These are phyloP conservation scores for Aphaenogaster floridana DNA, from an alignment of 1,140 invertebrate species.

Conservation along the genomic window DNA sequence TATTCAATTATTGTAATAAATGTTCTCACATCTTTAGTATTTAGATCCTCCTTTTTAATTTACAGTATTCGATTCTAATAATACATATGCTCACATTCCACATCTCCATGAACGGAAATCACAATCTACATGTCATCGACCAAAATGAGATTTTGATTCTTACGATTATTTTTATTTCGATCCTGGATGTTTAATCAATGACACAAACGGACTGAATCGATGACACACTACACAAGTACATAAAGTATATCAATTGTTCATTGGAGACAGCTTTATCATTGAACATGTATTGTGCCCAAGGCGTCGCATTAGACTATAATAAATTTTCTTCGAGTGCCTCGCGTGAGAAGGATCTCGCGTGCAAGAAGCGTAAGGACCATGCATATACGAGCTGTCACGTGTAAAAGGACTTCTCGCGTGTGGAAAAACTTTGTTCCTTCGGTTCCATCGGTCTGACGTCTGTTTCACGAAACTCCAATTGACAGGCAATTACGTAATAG, in stretches of 20 bases:
- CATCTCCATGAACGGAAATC: background rate
- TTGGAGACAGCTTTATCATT: background rate
- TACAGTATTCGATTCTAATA: slow-evolving; percentile 4
- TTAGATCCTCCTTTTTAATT: slow-evolving; percentile 31
- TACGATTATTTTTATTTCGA: slow-evolving; percentile 11
- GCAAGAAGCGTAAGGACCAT: background rate
- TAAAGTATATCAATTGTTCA: slow-evolving; percentile 16
- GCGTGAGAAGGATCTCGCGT: slow-evolving; percentile 43
- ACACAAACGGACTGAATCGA: slow-evolving; percentile 18
- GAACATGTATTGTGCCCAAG: background rate
- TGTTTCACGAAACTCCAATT: slow-evolving; percentile 20
- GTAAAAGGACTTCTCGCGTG: slow-evolving; percentile 29
- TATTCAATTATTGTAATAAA: slow-evolving; percentile 25
- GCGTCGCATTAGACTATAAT: background rate
- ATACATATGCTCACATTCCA: background rate
- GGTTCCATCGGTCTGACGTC: background rate
- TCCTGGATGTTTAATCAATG: background rate
- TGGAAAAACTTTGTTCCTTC: background rate
- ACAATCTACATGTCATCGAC: background rate
- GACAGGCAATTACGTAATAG: background rate
- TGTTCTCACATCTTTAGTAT: background rate
- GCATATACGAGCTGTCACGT: slow-evolving; percentile 7
- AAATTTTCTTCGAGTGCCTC: slow-evolving; percentile 24
- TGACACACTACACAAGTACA: background rate
- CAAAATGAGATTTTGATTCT: slow-evolving; percentile 5